Base-by-base conservation (phyloP, 2,113 vertebrate genomes). In the Macrotus californicus region DNA sequence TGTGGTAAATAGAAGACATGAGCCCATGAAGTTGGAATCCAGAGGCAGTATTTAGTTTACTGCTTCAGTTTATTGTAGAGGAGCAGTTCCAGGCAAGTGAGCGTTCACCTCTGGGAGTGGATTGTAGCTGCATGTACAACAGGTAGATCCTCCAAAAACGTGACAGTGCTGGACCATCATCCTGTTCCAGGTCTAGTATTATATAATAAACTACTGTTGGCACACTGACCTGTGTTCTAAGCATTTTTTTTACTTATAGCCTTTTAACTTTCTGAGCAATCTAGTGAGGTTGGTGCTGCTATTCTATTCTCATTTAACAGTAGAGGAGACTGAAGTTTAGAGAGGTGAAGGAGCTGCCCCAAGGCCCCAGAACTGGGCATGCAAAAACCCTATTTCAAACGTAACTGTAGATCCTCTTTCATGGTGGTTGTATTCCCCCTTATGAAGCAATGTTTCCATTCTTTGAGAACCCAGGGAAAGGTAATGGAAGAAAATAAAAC, bases 11-110 rank as follows among this genome's bases (percentile, higher is more conserved):
- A 84, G 70, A 91, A 75, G 18, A 85, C 61, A n/a, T 73, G 72
- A 89, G 64, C 31, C 70, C 26, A 7, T 21, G 50, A 90, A 94
- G 59, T 90, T 72, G 56, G 54, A 75, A 69, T 76, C 80, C 56
- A 91, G 52, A 95, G 88, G 21, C n/a, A 92, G 54, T 89, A 52
- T 82, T 92, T 95, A 72, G 61, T 73, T 81, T 87, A 39, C n/a
- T 61, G 34, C 12, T 92, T 93, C 69, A 61, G 67, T 91, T 22
- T 89, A 75, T 43, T 56, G 22, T 83, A 82, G 36, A 43, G 54
- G 21, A 66, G 0, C 80, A 50, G 19, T 80, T 88, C 31, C 46
- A 87, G 4, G 84, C 94, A 92, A 43, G 92, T 80, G 52, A 93
- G 43, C 4, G 41, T 96, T 93, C 88, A 80, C 36, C 24, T 72